phyloP scores from a whole-genome alignment of 2,113 vertebrate genomes.

The Chroicocephalus ridibundus region DNA sequence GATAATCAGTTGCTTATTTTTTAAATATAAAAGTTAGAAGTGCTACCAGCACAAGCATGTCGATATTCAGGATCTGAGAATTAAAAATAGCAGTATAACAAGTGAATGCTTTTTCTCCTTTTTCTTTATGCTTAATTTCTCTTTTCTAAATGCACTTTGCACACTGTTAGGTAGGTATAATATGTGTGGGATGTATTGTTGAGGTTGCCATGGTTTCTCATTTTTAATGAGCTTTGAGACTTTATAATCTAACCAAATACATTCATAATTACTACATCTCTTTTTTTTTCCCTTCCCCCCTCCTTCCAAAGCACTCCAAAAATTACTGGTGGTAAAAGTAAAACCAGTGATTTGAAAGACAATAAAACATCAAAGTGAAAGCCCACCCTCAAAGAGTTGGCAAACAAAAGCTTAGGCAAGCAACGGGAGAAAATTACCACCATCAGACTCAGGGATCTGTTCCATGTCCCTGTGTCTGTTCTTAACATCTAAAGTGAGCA shows the following conservation, averaged over 20 bases:
- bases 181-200: constrained; percentile 63
- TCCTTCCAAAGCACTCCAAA: constrained; percentile 17
- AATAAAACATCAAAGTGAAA: constrained; percentile 5
- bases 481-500: neutral
- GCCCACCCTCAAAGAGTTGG: neutral
- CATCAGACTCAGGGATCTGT: neutral
- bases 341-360: constrained; percentile 33
- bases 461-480: neutral
- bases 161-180: constrained; percentile 63
- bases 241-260: constrained; percentile 62
- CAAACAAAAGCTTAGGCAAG: constrained; percentile 8
- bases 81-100: constrained; percentile 41
- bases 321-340: constrained; percentile 14
- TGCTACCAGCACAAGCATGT: neutral
- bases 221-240: constrained; percentile 70
- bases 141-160: constrained; percentile 47
- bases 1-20: neutral
- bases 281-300: neutral
- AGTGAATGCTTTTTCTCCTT: neutral
- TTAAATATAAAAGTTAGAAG: neutral
- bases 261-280: constrained; percentile 58
- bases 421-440: neutral
- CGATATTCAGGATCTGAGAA: neutral
- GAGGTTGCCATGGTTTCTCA: constrained; percentile 73
- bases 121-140: constrained; percentile 51